A percentile compares a stretch with the other conserved stretches of the same genome.
phyloP scores from a whole-genome alignment of 2,113 vertebrate species.

The Podarcis cretensis region DNA sequence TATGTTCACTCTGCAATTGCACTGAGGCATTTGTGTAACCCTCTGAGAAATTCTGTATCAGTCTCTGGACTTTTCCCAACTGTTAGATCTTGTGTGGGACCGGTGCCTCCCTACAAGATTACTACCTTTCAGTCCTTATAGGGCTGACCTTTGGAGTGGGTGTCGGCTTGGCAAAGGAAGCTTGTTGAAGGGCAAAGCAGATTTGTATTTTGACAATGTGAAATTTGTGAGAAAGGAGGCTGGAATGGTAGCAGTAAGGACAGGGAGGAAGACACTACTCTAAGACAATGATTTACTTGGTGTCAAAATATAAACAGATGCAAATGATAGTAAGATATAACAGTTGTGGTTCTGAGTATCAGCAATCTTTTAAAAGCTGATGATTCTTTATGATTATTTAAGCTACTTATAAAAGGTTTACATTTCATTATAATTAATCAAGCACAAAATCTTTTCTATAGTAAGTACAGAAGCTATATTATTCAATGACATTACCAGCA shows the following conservation, averaged over 20 bases:
- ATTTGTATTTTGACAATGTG: neutral
- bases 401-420: constrained; percentile 30
- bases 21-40: too few relatives aligned
- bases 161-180: neutral
- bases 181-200: neutral
- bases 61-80: too few relatives aligned
- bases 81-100: too few relatives aligned
- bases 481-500: constrained; percentile 38
- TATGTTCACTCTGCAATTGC: too few relatives aligned
- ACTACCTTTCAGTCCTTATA: too few relatives aligned
- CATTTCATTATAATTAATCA: constrained; percentile 27
- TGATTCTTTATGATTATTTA: neutral
- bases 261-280: neutral
- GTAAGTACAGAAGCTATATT: constrained; percentile 14
- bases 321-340: neutral
- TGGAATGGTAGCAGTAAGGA: neutral
- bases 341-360: neutral
- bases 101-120: too few relatives aligned
- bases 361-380: constrained; percentile 25
- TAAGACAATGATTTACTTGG: constrained; percentile 23
- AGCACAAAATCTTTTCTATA: constrained; percentile 21
- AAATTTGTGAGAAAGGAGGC: neutral
- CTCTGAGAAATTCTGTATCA: too few relatives aligned
- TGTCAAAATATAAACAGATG: neutral
- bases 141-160: neutral